Evolutionary conservation across 2,113 vertebrate genomes (phyloP).

Genomic region (Sterna hirundo): DNA sequence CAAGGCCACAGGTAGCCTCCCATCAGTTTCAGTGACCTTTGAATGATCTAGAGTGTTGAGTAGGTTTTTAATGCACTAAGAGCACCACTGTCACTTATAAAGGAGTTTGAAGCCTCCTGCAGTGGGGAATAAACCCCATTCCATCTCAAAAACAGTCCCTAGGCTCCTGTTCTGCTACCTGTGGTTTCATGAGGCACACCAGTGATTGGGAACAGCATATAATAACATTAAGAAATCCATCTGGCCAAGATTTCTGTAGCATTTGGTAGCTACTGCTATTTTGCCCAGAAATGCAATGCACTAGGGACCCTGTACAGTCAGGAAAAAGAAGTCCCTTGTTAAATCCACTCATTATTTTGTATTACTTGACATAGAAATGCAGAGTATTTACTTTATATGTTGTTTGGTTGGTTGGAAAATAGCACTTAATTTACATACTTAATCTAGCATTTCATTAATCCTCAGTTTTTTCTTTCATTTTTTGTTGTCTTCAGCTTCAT

Average conservation of each 20-base stretch:
- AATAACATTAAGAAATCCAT: neutral
- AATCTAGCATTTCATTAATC: neutral
- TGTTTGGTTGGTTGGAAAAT: neutral
- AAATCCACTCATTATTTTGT: neutral
- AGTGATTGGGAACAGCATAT: neutral
- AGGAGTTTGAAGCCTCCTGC: neutral
- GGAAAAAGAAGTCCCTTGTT: neutral
- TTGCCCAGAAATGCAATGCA: neutral
- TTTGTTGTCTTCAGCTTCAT: neutral
- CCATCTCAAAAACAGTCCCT: neutral
- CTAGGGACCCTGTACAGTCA: neutral
- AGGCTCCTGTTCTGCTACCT: neutral
- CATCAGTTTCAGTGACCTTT: neutral
- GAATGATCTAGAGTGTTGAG: neutral
- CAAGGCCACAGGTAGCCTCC: neutral
- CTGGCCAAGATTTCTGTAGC: neutral
- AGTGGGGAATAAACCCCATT: neutral
- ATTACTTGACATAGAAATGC: neutral
- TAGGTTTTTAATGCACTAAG: neutral
- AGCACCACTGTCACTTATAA: neutral
- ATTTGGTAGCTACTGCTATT: neutral
- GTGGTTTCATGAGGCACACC: neutral
- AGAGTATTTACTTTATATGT: neutral
- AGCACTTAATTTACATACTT: neutral
- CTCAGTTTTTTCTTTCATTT: neutral